Conservation (phyloP, 2,888 invertebrate genomes). For the Eupithecia subumbrata region DNA sequence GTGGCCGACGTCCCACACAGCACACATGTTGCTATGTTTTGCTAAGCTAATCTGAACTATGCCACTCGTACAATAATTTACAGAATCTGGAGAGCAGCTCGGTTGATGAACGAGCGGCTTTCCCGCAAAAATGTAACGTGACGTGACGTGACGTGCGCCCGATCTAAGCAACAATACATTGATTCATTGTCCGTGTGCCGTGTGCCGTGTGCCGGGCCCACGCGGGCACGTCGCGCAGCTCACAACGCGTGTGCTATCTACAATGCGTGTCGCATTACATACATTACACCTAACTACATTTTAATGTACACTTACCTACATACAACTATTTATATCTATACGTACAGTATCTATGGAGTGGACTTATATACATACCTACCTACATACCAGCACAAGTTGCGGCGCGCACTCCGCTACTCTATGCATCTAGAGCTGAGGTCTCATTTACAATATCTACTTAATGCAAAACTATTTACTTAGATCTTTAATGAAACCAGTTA, state of each 20-base stretch:
- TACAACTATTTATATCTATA: conserved; percentile 24
- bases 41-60: not conserved
- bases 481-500: not conserved
- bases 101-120: not conserved
- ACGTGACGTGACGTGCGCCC: too few species aligned
- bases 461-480: not conserved
- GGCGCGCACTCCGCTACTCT: not conserved
- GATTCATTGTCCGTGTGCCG: conserved; percentile 20
- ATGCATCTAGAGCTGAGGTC: not conserved
- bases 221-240: conserved; percentile 8
- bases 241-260: conserved; percentile 35
- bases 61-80: conserved; percentile 9
- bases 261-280: conserved; percentile 32
- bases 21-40: not conserved
- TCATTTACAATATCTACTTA: not conserved
- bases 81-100: not conserved
- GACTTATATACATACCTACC: conserved; percentile 32
- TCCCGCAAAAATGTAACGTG: not conserved
- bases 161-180: conserved; percentile 30
- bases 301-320: conserved; percentile 36
- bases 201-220: not conserved
- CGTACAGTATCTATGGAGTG: conserved; percentile 37
- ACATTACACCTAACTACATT: conserved; percentile 37
- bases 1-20: not conserved
- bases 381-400: conserved; percentile 37